Evolutionary conservation across 2,113 vertebrate genomes (phyloP).

Genomic region (Ammospiza nelsoni): DNA sequence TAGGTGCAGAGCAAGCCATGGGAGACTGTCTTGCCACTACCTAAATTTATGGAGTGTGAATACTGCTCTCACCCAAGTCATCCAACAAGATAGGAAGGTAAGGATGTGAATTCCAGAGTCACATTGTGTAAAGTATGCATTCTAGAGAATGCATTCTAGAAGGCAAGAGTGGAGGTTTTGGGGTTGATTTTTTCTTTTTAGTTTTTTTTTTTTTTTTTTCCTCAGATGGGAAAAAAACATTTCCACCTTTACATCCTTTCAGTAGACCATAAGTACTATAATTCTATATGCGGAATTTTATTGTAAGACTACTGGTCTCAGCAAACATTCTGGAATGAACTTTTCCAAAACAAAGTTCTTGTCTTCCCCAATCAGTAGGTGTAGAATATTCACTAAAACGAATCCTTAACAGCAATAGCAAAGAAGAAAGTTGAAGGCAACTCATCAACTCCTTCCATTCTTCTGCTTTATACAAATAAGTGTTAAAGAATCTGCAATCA

Average conservation of each 20-base stretch:
- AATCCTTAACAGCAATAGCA: not conserved
- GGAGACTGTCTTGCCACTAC: not conserved
- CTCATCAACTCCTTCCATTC: not conserved
- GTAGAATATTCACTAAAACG: not conserved
- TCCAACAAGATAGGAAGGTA: not conserved
- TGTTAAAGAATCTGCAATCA: not conserved
- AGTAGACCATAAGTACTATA: not conserved
- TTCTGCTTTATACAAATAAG: not conserved
- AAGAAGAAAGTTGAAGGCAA: not conserved
- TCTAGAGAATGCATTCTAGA: not conserved
- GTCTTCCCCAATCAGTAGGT: not conserved
- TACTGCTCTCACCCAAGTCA: not conserved
- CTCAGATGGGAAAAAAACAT: not conserved
- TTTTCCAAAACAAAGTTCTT: not conserved
- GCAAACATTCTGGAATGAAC: not conserved
- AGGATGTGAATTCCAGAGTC: not conserved
- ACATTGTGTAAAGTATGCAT: not conserved
- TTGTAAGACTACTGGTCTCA: not conserved
- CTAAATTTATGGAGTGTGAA: not conserved
- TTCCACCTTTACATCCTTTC: not conserved
- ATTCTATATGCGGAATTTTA: not conserved
- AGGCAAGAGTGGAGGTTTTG: not conserved
- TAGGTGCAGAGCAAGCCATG: not conserved
- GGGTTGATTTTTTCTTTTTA: no score
- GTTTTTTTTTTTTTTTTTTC: rapidly evolving